Evolutionary conservation across 2,113 vertebrate genomes (phyloP).

Genomic region (Ovis aries): ARS-UI_Ramb_v3.0 NC_056056.1:68089501-68090000

Average conservation of each 20-base stretch:
- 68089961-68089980: neutral
- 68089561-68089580: neutral
- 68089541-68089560: neutral
- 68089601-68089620: neutral
- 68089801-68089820: neutral
- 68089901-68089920: neutral
- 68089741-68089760: neutral
- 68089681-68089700: neutral
- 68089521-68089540: neutral
- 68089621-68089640: neutral
- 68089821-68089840: neutral
- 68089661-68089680: neutral
- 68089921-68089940: neutral
- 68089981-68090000: neutral
- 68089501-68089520: neutral
- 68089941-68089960: neutral
- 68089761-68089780: neutral
- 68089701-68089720: neutral
- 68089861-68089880: neutral
- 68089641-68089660: neutral
- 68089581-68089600: neutral
- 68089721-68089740: neutral
- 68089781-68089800: neutral
- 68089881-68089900: neutral
- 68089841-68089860: neutral